A percentile compares a stretch with the other conserved stretches of the same genome.
These are phyloP conservation scores for Ondatra zibethicus DNA, from an alignment of 2,113 vertebrate species.

Conservation along the genomic window DNA sequence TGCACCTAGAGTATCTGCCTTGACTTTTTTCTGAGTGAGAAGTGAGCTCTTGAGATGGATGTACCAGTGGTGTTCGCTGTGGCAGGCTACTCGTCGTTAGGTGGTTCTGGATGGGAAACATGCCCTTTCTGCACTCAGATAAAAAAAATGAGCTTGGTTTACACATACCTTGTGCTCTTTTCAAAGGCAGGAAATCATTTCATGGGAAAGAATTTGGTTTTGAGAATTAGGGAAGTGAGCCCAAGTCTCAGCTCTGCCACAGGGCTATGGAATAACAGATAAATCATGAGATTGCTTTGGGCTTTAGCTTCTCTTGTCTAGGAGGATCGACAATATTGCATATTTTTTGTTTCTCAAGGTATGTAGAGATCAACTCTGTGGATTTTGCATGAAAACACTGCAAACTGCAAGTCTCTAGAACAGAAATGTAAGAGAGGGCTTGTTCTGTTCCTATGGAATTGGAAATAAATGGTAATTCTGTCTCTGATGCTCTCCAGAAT, in stretches of 20 bases:
- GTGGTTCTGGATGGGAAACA: neutral
- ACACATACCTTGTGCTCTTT: neutral
- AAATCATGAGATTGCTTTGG: neutral
- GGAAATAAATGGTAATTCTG: neutral
- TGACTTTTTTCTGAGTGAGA: neutral
- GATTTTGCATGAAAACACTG: neutral
- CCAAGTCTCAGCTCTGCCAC: neutral
- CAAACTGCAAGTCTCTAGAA: neutral
- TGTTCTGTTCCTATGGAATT: neutral
- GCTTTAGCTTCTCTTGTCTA: neutral
- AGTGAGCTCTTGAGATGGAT: neutral
- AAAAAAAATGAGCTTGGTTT: neutral
- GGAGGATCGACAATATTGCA: neutral
- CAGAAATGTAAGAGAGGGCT: neutral
- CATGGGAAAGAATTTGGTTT: neutral
- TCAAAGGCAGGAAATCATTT: neutral
- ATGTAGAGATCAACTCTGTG: neutral
- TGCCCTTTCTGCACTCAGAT: neutral
- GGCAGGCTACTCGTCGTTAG: neutral
- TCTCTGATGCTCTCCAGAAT: neutral
- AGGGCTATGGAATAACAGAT: neutral
- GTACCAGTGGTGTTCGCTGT: neutral
- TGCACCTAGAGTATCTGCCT: neutral
- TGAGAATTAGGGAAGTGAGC: neutral
- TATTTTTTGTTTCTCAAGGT: conserved; percentile 13